Base-by-base conservation (phyloP, 2,888 invertebrate species). In the Macrophya alboannulata region DNA sequence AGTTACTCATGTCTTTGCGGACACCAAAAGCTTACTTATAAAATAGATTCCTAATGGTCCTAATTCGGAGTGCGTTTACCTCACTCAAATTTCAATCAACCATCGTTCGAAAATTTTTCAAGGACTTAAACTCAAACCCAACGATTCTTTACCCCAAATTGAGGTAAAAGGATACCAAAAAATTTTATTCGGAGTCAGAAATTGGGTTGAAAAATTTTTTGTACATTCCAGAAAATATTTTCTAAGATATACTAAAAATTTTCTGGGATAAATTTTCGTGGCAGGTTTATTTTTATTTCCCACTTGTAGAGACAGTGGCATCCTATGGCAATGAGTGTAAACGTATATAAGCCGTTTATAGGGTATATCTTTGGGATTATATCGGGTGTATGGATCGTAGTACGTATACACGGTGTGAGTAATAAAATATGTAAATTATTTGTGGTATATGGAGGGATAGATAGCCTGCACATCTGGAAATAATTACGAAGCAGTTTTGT, bases 381-480 rank as follows among this genome's bases (percentile, higher is more conserved):
- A 21, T 25, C 25, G 25, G 25, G 3, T 62, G 12, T 62, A 62
- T 62, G 21, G n/a, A n/a, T 71, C n/a, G n/a, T n/a, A n/a, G n/a
- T n/a, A n/a, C n/a, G n/a, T n/a, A 62, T 62, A 62, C n/a, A 62
- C n/a, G 45, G 9, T 43, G n/a, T 74, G 21, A 37, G 82, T 48
- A 82, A 85, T 85, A 85, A 85, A 85, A 62, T 71, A 79, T 82
- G 84, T 71, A 85, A 79, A 86, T 68, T 65, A 48, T 17, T 10
- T 8, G 31, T 8, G n/a, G 81, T 37, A 25, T n/a, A 77, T 51
- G 4, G 37, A 43, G 4, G 55, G 65, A 31, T 45, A 31, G 21
- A 62, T 37, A 31, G 84, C n/a, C 25, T 86, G 84, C 37, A 88
- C 91, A 91, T 92, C 91, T 92, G 90, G 91, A 92, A 91, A 91